A percentile compares a stretch with the other conserved stretches of the same genome.
Conservation (phyloP, 2,888 invertebrate species). For the Ryuthela nishihirai region DNA sequence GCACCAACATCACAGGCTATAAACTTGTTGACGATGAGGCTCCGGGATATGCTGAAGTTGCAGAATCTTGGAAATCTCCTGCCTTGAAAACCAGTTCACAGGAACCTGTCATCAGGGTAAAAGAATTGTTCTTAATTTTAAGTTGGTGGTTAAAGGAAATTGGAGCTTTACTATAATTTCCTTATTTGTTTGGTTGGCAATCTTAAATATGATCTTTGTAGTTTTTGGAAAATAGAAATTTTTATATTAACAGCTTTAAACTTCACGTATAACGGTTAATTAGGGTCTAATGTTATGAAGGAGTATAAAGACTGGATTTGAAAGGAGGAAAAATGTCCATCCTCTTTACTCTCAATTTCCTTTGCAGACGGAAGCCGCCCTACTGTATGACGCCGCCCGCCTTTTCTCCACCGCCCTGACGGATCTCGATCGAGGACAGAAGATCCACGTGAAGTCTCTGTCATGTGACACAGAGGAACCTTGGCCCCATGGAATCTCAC, state of each 20-base stretch:
- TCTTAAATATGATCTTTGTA: no score
- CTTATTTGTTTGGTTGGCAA: no score
- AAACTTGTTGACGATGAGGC: slow-evolving; percentile 67
- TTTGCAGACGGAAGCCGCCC: slow-evolving; percentile 42
- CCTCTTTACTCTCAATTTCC: no score
- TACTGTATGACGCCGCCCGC: slow-evolving; percentile 43
- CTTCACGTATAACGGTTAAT: no score
- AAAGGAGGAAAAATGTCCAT: no score
- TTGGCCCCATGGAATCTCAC: slow-evolving; percentile 42
- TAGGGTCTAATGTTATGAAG: no score
- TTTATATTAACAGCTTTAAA: no score
- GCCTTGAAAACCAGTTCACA: slow-evolving; percentile 11
- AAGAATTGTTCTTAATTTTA: neutral
- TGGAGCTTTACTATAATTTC: no score
- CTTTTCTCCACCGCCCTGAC: slow-evolving; percentile 42
- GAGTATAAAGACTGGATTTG: no score
- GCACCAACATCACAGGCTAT: slow-evolving; percentile 92
- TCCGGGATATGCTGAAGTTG: slow-evolving; percentile 34
- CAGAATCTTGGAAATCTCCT: slow-evolving; percentile 33
- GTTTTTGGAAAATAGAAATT: no score
- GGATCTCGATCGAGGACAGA: slow-evolving; percentile 42
- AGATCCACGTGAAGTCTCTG: slow-evolving; percentile 38
- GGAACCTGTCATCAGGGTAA: slow-evolving; percentile 19
- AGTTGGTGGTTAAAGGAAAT: neutral
- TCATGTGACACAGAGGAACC: slow-evolving; percentile 43